These are phyloP conservation scores for Ardeotis arabs DNA, from an alignment of 2,113 vertebrate species.

Conservation along the genomic window DNA sequence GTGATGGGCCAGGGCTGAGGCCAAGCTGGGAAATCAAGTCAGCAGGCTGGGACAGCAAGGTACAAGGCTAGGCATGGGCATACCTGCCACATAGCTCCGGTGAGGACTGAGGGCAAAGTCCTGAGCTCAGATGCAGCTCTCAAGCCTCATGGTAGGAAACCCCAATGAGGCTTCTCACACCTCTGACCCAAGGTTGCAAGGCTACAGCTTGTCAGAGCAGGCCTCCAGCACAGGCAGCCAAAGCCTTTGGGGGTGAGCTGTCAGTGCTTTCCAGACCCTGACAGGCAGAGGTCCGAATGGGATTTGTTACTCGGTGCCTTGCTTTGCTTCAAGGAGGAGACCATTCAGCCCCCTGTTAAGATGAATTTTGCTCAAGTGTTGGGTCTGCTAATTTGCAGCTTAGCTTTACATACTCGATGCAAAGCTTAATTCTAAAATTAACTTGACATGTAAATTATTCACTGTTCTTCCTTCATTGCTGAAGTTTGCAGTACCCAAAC, in stretches of 20 bases:
- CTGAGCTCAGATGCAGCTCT: neutral
- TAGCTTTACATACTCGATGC: neutral
- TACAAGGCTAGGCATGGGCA: fast-evolving
- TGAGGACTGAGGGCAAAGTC: neutral
- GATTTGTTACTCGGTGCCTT: neutral
- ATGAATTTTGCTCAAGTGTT: neutral
- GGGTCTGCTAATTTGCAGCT: neutral
- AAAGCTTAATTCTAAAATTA: neutral
- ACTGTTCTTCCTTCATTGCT: neutral
- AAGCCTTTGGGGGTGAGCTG: neutral
- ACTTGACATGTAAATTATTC: neutral
- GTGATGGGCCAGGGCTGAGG: neutral
- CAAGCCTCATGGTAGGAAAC: neutral
- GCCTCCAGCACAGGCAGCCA: neutral
- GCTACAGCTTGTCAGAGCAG: neutral
- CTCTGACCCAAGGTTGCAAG: neutral
- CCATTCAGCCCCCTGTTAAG: neutral
- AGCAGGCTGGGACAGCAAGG: neutral
- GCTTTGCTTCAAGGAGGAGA: neutral
- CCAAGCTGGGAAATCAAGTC: neutral
- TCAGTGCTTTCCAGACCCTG: neutral
- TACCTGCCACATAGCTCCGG: neutral
- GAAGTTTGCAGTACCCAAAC: neutral
- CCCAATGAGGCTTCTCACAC: neutral
- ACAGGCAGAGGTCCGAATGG: neutral